Base-by-base conservation (phyloP, 2,888 invertebrate genomes). In the Limnephilus lunatus region DNA sequence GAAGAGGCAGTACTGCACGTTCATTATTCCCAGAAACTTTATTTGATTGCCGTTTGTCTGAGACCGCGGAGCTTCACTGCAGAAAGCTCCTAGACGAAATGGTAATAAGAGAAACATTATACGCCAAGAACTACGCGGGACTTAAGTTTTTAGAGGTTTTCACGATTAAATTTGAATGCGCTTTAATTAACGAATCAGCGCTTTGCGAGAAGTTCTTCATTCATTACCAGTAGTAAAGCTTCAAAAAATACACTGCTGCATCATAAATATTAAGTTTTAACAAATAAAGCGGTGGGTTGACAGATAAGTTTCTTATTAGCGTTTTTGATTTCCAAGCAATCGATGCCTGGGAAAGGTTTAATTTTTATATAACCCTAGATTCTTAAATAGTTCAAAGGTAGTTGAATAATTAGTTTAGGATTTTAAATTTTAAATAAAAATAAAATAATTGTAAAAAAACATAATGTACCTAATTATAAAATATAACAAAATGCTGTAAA, bases 1-100 rank as follows among this genome's bases (percentile, higher is more conserved):
- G 68, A 68, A 68, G 68, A 68, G 68, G 68, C 68, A 68, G 25
- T n/a, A 25, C 68, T 68, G 25, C 25, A 68, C 68, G n/a, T 68
- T 68, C 14, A 82, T 82, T 82, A 32, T 82, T 31, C 82, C 30
- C 7, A 48, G 44, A 90, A 90, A 90, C 86, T 92, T 90, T 90
- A 90, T 92, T 90, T 92, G 87, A 92, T 92, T 92, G 87, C 90
- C 89, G 86, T 80, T 92, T 92, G 90, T 90, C 90, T 90, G 92
- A 39, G 31, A 44, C 39, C 81, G 32, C 39, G 39, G n/a, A 85
- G 39, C 85, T 48, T 86, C n/a, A 30, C 85, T 48, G 12, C 44
- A 39, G 44, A 25, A 86, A 85, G 3, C 30, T 87, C 53, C 68
- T 11, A 86, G 44, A 53, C 19, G 19, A 25, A 87, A 31, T 30